These are phyloP conservation scores for Salvelinus sp. DNA, from an alignment of 2,113 vertebrate species.

Conservation along the genomic window DNA sequence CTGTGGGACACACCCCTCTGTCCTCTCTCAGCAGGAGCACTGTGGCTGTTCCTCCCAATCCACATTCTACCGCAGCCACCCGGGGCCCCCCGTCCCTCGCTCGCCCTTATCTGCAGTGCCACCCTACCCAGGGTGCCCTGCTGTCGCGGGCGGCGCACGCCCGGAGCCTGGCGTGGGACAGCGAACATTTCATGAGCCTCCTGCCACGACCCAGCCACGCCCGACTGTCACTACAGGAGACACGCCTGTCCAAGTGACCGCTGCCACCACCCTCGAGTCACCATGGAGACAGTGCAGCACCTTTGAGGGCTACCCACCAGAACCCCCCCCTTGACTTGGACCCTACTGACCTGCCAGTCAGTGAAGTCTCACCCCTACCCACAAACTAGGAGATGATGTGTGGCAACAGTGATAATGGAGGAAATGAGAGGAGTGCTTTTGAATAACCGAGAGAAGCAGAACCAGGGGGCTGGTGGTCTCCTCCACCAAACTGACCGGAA, in stretches of 20 bases:
- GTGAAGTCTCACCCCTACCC: constrained; percentile 79
- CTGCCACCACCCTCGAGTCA: constrained; percentile 64
- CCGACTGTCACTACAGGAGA: constrained; percentile 94
- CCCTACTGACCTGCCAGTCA: constrained; percentile 90
- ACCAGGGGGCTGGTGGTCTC: no score
- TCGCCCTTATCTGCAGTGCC: constrained; percentile 75
- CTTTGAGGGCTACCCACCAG: constrained; percentile 75
- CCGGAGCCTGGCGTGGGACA: constrained; percentile 89
- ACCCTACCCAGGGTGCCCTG: constrained; percentile 78
- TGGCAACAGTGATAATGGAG: neutral
- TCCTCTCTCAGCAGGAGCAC: constrained; percentile 79
- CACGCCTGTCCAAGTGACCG: constrained; percentile 89
- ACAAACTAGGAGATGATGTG: neutral
- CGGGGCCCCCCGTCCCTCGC: constrained; percentile 77
- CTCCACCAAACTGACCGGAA: neutral
- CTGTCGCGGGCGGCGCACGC: constrained; percentile 71
- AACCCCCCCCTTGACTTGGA: constrained; percentile 81
- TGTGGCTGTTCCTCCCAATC: constrained; percentile 66
- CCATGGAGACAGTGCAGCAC: constrained; percentile 80
- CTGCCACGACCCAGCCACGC: constrained; percentile 90
- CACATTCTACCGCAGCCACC: constrained; percentile 72
- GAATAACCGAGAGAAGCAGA: neutral
- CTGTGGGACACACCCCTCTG: neutral
- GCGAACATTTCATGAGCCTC: constrained; percentile 95
- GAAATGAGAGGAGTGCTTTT: neutral